Evolutionary conservation across 2,888 invertebrate genomes (phyloP).

Genomic region (Atethmia centrago): DNA sequence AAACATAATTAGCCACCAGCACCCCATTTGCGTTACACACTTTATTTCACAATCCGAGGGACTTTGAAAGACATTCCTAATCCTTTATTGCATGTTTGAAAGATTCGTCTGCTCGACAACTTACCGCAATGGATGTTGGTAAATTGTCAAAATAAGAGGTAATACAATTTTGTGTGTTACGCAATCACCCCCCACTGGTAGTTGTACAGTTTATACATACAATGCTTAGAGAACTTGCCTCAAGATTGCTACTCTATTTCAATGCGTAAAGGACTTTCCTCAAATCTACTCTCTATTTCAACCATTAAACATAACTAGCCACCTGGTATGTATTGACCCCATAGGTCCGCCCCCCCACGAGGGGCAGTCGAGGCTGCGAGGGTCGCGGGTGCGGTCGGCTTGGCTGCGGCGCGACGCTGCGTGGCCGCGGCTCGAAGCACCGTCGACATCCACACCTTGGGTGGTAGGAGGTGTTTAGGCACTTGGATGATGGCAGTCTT

Average conservation of each 20-base stretch:
- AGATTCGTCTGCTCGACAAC: no score
- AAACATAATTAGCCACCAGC: no score
- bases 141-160: no score
- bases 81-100: no score
- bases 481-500: not conserved
- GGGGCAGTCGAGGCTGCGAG: slow-evolving; percentile 63
- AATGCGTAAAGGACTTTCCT: not conserved
- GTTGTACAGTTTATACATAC: not conserved
- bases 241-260: not conserved
- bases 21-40: no score
- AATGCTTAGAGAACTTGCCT: no score
- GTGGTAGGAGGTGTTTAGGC: not conserved
- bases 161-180: no score
- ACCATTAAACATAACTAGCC: slow-evolving; percentile 38
- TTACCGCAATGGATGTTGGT: no score
- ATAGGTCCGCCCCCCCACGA: slow-evolving; percentile 72
- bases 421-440: slow-evolving; percentile 81
- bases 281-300: slow-evolving; percentile 7
- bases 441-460: slow-evolving; percentile 82
- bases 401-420: slow-evolving; percentile 72
- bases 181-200: no score
- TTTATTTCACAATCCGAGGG: no score
- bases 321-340: slow-evolving; percentile 78
- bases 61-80: no score
- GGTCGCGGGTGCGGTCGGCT: slow-evolving; percentile 63